These are phyloP conservation scores for Charina bottae DNA, from an alignment of 2,113 vertebrate species.

Conservation along the genomic window DNA sequence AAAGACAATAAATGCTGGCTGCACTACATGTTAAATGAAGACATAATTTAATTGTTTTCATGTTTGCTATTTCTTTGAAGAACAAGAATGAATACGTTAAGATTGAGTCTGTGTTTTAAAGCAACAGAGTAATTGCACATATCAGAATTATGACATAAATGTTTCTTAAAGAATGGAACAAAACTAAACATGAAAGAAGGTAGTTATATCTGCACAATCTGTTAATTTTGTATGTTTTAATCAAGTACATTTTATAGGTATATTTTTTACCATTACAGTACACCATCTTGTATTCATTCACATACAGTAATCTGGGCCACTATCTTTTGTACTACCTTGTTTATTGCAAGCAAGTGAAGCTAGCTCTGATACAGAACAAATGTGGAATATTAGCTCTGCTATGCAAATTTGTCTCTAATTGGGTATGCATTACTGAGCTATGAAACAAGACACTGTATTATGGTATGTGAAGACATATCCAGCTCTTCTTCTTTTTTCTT, in stretches of 20 bases:
- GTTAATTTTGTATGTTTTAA: conserved; percentile 56
- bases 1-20: conserved; percentile 33
- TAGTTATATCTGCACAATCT: conserved; percentile 19
- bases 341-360: conserved; percentile 8
- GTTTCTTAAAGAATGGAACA: conserved; percentile 46
- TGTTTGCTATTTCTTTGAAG: conserved; percentile 5
- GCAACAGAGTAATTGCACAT: neutral
- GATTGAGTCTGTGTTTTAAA: neutral
- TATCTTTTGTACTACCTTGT: conserved; percentile 26
- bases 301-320: neutral
- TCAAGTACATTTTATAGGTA: conserved; percentile 39
- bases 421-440: conserved; percentile 53
- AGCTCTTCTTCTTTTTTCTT: conserved; percentile 44
- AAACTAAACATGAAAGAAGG: conserved; percentile 23
- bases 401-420: conserved; percentile 59
- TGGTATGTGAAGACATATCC: conserved; percentile 55
- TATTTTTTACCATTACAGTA: conserved; percentile 37
- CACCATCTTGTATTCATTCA: conserved; percentile 14
- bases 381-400: conserved; percentile 54
- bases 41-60: conserved; percentile 24
- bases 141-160: neutral
- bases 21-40: conserved; percentile 37
- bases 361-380: conserved; percentile 38
- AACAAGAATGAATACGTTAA: neutral
- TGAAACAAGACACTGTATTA: conserved; percentile 60